A percentile compares a stretch with the other conserved stretches of the same genome.
Evolutionary conservation across 2,113 vertebrate species (phyloP).

Genomic region (Macrotus californicus): DNA sequence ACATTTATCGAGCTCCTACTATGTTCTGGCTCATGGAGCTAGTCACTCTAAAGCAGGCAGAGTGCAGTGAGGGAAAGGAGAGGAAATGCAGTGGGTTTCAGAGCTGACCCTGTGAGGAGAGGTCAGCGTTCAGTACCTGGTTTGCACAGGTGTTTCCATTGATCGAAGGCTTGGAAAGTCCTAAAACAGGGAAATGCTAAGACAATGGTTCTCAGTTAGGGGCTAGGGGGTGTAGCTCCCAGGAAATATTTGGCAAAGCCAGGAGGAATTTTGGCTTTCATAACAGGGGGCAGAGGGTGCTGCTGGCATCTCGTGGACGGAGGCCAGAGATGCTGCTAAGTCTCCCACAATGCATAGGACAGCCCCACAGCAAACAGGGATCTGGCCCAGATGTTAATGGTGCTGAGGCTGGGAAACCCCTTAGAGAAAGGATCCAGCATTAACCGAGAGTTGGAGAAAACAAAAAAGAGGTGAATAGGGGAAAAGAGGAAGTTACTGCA

Average conservation of each 20-base stretch:
- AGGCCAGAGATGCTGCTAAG: neutral
- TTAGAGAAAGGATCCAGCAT: neutral
- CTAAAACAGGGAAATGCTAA: neutral
- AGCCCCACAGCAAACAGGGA: neutral
- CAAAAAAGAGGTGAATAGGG: neutral
- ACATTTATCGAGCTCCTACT: neutral
- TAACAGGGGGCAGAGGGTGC: neutral
- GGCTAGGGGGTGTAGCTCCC: neutral
- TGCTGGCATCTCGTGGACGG: neutral
- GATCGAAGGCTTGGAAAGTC: neutral
- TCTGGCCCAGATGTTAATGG: neutral
- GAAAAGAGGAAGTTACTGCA: neutral
- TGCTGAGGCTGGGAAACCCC: accelerated
- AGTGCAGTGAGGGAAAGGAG: neutral
- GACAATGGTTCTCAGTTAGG: neutral
- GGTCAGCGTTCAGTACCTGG: neutral
- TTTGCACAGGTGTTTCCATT: neutral
- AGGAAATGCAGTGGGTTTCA: accelerated
- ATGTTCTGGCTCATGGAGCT: neutral
- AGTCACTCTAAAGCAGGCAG: neutral
- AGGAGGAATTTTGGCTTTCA: neutral
- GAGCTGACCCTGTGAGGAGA: neutral
- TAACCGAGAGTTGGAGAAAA: neutral
- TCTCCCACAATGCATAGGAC: neutral
- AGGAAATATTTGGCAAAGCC: neutral